A percentile compares a stretch with the other conserved stretches of the same genome.
Evolutionary conservation across 2,888 invertebrate species (phyloP).

Genomic region (Scaptomyza reducta): DNA sequence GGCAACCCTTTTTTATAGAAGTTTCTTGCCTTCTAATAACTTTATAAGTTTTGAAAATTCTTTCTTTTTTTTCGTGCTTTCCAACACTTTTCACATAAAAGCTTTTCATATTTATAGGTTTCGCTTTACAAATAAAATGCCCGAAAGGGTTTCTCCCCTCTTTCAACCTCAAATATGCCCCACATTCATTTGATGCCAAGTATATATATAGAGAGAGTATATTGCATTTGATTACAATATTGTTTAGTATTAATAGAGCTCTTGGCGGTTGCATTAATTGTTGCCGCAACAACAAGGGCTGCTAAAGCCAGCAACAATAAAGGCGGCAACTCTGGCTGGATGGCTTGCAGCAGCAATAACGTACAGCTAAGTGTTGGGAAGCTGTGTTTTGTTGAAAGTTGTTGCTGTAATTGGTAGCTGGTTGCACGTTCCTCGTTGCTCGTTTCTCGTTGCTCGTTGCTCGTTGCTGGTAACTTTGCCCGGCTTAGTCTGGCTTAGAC

Average conservation of each 20-base stretch:
- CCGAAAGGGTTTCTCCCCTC: too few relatives aligned
- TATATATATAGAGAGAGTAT: not conserved
- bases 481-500: constrained; percentile 52
- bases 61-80: too few relatives aligned
- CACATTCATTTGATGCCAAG: not conserved
- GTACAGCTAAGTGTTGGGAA: constrained; percentile 1
- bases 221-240: constrained; percentile 5
- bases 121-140: too few relatives aligned
- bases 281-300: constrained; percentile 22
- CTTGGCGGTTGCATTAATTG: constrained; percentile 27
- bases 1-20: too few relatives aligned
- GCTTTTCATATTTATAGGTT: too few relatives aligned
- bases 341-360: not conserved
- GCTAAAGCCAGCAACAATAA: not conserved
- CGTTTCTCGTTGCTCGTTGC: too few relatives aligned
- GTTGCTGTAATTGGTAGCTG: constrained; percentile 18
- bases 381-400: constrained; percentile 7
- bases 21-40: too few relatives aligned
- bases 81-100: too few relatives aligned
- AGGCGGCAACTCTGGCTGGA: constrained; percentile 11
- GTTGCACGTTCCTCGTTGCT: too few relatives aligned
- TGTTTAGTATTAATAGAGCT: constrained; percentile 14
- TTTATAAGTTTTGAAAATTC: too few relatives aligned
- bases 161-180: too few relatives aligned
- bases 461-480: constrained; percentile 22